A percentile compares a stretch with the other conserved stretches of the same genome.
Conservation (phyloP, 1,140 invertebrate species). For the Aphelenchoides besseyi region DNA sequence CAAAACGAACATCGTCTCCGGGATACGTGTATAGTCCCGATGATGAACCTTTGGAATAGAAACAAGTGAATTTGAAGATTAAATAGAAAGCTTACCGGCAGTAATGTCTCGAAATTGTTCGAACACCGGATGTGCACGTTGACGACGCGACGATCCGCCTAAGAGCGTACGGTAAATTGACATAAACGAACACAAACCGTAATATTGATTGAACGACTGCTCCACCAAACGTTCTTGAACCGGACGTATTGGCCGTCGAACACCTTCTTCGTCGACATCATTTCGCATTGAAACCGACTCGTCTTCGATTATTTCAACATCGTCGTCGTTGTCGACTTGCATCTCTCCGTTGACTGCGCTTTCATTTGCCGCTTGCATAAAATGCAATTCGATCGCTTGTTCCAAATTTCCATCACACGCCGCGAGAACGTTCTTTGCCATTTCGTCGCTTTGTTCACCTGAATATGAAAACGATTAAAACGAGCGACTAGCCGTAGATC, state of each 20-base stretch:
- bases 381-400: conserved; percentile 68
- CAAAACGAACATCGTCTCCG: conserved; percentile 11
- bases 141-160: conserved; percentile 63
- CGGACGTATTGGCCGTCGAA: conserved; percentile 71
- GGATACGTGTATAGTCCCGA: conserved; percentile 12
- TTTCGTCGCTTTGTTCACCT: conserved; percentile 63
- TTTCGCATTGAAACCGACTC: conserved; percentile 45
- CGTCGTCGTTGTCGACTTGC: not conserved
- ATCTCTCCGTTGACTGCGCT: conserved; percentile 9
- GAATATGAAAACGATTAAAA: conserved; percentile 1
- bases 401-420: conserved; percentile 67
- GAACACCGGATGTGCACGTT: conserved; percentile 68
- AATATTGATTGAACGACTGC: conserved; percentile 55
- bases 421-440: conserved; percentile 61
- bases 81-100: not conserved
- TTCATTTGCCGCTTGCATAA: conserved; percentile 58
- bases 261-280: conserved; percentile 60
- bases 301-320: not conserved
- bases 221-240: conserved; percentile 69
- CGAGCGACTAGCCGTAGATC: not conserved
- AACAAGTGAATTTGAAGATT: not conserved
- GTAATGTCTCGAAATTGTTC: conserved; percentile 69
- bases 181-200: conserved; percentile 32
- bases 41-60: not conserved
- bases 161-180: not conserved